Conservation (phyloP, 2,113 vertebrate genomes). For the Eulemur macaco region DNA sequence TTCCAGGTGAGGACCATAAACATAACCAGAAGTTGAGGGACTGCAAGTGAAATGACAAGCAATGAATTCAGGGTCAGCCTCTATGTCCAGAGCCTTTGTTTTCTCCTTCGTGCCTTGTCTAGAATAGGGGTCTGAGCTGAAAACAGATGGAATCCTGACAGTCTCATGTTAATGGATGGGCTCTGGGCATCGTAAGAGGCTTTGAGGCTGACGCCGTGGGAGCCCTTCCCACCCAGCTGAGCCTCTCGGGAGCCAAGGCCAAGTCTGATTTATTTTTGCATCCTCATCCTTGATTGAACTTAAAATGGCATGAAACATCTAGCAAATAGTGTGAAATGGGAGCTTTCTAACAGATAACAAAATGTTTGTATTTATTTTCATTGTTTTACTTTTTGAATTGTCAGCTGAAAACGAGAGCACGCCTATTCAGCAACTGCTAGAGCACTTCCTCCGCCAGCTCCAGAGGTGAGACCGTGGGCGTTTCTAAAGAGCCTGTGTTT, state of each 20-base stretch:
- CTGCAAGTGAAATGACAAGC: rapidly evolving
- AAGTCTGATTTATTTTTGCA: not conserved
- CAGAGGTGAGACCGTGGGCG: slow-evolving; percentile 88
- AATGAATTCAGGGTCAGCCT: not conserved
- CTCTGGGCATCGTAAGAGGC: not conserved
- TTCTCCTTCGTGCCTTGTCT: not conserved
- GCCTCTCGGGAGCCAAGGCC: too few relatives aligned
- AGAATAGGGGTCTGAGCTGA: not conserved
- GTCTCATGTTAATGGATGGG: rapidly evolving
- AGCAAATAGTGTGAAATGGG: not conserved
- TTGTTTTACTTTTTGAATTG: slow-evolving; percentile 58
- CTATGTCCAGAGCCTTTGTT: not conserved
- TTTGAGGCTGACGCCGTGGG: not conserved
- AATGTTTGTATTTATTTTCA: not conserved
- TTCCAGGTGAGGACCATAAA: not conserved
- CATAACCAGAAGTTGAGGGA: not conserved
- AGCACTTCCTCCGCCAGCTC: slow-evolving; percentile 96
- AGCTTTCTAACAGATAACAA: not conserved
- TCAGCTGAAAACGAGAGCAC: slow-evolving; percentile 93
- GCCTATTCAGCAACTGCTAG: slow-evolving; percentile 94
- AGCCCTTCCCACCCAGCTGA: not conserved
- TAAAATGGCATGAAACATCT: not conserved
- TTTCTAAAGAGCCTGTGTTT: not conserved
- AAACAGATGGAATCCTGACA: rapidly evolving
- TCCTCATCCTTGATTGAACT: not conserved